phyloP scores from a whole-genome alignment of 2,888 invertebrate species.

The Hydriomena furcata region DNA sequence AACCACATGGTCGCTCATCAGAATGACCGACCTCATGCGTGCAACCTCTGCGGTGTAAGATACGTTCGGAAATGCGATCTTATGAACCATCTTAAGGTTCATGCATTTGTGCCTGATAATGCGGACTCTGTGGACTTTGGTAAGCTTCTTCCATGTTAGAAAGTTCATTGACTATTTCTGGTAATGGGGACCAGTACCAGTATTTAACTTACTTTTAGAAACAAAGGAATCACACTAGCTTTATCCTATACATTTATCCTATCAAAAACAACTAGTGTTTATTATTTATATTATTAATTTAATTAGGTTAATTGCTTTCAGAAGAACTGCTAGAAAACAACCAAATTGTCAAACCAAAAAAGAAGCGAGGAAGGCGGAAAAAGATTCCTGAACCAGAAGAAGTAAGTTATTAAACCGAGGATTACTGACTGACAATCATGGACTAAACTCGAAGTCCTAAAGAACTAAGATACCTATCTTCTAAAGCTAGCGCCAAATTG shows the following conservation, averaged over 20 bases:
- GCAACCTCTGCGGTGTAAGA: constrained; percentile 91
- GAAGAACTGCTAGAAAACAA: constrained; percentile 65
- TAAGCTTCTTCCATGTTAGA: constrained; percentile 45
- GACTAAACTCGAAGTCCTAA: too few relatives aligned
- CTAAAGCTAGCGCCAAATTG: too few relatives aligned
- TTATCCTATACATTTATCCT: too few relatives aligned
- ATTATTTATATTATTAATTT: too few relatives aligned
- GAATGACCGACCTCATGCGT: constrained; percentile 91
- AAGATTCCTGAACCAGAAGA: constrained; percentile 68
- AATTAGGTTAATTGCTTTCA: too few relatives aligned
- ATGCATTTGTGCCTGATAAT: constrained; percentile 89
- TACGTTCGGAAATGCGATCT: constrained; percentile 91
- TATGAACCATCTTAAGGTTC: constrained; percentile 92
- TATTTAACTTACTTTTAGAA: too few relatives aligned
- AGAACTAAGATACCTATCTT: too few relatives aligned
- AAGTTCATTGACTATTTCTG: too few relatives aligned
- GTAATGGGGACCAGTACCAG: too few relatives aligned
- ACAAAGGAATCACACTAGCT: too few relatives aligned
- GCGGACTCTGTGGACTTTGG: constrained; percentile 82
- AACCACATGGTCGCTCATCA: constrained; percentile 95
- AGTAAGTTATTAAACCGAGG: constrained; percentile 38
- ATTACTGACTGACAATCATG: too few relatives aligned
- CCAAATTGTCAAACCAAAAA: constrained; percentile 71
- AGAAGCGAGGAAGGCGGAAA: constrained; percentile 76
- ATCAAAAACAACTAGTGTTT: too few relatives aligned